Evolutionary conservation across 2,113 vertebrate genomes (phyloP).

Genomic region (Rhagologus leucostigma): DNA sequence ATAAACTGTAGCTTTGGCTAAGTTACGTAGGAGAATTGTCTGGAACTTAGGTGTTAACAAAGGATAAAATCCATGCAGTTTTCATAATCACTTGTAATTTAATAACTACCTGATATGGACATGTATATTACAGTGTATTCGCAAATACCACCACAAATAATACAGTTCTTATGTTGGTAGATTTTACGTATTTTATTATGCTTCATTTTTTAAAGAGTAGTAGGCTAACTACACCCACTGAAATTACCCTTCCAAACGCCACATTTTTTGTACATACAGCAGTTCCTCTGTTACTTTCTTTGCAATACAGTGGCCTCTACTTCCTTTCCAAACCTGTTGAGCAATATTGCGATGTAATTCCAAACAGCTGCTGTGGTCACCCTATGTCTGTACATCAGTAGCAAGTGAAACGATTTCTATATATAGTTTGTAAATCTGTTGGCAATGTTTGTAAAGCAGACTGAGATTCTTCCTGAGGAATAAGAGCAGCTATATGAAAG

Average conservation of each 20-base stretch:
- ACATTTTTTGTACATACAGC: not conserved
- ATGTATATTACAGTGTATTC: not conserved
- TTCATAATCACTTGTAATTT: not conserved
- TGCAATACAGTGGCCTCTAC: not conserved
- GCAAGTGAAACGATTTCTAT: conserved; percentile 53
- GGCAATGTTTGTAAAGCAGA: not conserved
- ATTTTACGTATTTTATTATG: not conserved
- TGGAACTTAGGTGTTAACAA: not conserved
- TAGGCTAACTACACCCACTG: not conserved
- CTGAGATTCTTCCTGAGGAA: not conserved
- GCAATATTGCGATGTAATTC: not conserved
- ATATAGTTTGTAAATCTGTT: conserved; percentile 51
- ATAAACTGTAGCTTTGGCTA: not conserved
- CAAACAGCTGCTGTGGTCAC: conserved; percentile 41
- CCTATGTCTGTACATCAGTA: conserved; percentile 43
- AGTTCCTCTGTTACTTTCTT: not conserved
- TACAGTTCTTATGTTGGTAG: not conserved
- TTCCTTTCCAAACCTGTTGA: conserved; percentile 20
- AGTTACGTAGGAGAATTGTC: not conserved
- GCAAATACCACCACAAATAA: not conserved
- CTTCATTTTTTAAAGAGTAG: not conserved
- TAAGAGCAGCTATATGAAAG: conserved; percentile 10
- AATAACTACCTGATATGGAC: not conserved
- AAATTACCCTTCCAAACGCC: not conserved
- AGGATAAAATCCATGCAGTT: not conserved